phyloP scores from a whole-genome alignment of 92 coral and sea anemone species.

The Siderastrea siderea region DNA sequence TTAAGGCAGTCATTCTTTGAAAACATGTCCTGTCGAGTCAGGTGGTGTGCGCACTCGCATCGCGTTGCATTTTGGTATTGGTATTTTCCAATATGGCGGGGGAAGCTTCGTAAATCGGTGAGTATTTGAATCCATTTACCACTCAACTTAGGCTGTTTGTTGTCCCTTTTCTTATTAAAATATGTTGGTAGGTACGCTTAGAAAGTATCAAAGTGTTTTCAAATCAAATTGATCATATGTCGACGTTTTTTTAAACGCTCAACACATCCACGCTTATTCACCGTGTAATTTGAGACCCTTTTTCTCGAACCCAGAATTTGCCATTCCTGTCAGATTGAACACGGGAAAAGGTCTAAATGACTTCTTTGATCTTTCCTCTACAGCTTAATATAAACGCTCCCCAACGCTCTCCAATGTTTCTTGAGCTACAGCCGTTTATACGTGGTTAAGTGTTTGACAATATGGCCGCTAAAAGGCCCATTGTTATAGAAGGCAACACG shows the following conservation, averaged over 20 bases:
- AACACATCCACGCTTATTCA: slow-evolving; percentile 15
- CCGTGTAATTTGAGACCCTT: slow-evolving; percentile 43
- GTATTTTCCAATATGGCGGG: slow-evolving; percentile 58
- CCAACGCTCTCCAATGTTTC: slow-evolving; percentile 58
- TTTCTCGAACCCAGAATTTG: neutral
- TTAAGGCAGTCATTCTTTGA: too few species aligned
- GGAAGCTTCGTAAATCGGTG: slow-evolving; percentile 19
- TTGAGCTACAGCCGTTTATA: too few species aligned
- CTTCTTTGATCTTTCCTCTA: slow-evolving; percentile 21
- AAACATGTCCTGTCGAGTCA: too few species aligned
- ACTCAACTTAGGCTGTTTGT: neutral
- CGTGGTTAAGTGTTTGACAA: slow-evolving; percentile 5
- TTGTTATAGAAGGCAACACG: slow-evolving; percentile 47
- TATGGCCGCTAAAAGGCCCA: slow-evolving; percentile 67
- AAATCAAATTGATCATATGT: neutral
- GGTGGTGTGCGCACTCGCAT: slow-evolving; percentile 64
- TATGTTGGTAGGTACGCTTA: neutral
- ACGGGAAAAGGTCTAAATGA: neutral
- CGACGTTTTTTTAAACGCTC: neutral
- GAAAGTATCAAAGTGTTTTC: slow-evolving; percentile 4
- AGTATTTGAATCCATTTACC: slow-evolving; percentile 24
- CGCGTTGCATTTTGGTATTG: slow-evolving; percentile 50
- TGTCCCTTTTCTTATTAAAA: neutral
- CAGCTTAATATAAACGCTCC: slow-evolving; percentile 50
- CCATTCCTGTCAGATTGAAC: neutral